Evolutionary conservation across 37 sponge, comb jelly and placozoan species (phyloP), one percentile per base, ranked within the genome.

Genomic region (Corticium candelabrum): DNA sequence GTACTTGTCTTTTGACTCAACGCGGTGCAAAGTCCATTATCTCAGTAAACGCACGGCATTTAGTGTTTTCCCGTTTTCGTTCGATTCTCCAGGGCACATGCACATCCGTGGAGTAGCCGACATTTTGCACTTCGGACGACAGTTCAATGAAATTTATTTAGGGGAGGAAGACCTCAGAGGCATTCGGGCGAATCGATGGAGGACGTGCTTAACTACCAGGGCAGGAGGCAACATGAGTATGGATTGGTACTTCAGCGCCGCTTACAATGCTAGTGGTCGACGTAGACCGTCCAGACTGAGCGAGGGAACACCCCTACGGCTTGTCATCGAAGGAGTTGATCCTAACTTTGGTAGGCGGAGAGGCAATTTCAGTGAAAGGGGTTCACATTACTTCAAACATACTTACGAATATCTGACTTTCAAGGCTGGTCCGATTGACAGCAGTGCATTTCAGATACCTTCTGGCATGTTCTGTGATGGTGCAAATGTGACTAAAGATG

Each of bases 161-260:
- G 62, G 62, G 11, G 15, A 21, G 15, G 62, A 50, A 11, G 62
- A 11, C 15, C 15, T 50, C 15, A 11, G 62, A 11, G 62, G 62
- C 62, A 50, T 50, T 21, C 15, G 15, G 62, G 62, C 62, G 15
- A 21, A 50, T 50, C 62, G 62, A 11, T 50, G 62, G 62, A 11
- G 62, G 15, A 27, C 62, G 62, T 50, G 62, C 62, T 27, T 50
- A 21, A 50, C 7, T 30, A 29, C 74, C 4, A 4, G 34, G 31
- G 56, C 5, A 7, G 78, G 62, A 11, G 62, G 62, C 11, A 50
- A 50, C 21, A 50, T 50, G 62, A 50, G 15, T 11, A 50, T 37
- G 30, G 68, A 78, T 33, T 74, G 80, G 37, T 11, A 68, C 41
- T 74, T 30, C 2, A 0, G 30, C 73, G 7, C 68, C 40, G 71